A percentile compares a stretch with the other conserved stretches of the same genome.
These are phyloP conservation scores for Orycteropus afer DNA, from an alignment of 2,113 vertebrate genomes.

Conservation along the genomic window DNA sequence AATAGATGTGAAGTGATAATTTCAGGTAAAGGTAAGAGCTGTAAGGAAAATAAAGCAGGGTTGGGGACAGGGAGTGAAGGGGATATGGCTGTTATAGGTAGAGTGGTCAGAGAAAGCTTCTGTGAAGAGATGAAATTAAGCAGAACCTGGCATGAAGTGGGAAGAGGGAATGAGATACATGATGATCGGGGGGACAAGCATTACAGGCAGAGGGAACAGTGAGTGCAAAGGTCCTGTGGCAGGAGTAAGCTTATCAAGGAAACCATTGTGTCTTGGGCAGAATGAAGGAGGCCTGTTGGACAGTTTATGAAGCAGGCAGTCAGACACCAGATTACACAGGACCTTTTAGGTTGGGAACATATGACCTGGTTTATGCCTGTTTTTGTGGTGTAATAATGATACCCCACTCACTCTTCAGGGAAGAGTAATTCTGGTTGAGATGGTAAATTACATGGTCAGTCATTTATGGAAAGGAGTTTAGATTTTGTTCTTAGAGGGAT, in stretches of 20 bases:
- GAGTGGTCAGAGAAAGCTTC: not conserved
- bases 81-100: not conserved
- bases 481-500: not conserved
- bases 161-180: no score
- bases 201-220: not conserved
- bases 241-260: not conserved
- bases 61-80: not conserved
- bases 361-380: accelerated
- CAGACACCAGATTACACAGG: not conserved
- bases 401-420: not conserved
- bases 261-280: not conserved
- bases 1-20: not conserved
- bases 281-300: not conserved
- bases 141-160: not conserved
- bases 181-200: not conserved
- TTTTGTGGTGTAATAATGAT: not conserved
- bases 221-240: not conserved
- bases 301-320: not conserved
- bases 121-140: not conserved
- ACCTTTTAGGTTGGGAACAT: not conserved
- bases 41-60: not conserved
- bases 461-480: not conserved
- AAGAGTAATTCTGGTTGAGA: not conserved
- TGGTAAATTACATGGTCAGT: not conserved
- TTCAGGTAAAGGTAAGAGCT: not conserved